Percentiles rank a stretch among this genome's conserved stretches.
Evolutionary conservation across 2,888 invertebrate species (phyloP).

Genomic region (Drosophila colorata): DNA sequence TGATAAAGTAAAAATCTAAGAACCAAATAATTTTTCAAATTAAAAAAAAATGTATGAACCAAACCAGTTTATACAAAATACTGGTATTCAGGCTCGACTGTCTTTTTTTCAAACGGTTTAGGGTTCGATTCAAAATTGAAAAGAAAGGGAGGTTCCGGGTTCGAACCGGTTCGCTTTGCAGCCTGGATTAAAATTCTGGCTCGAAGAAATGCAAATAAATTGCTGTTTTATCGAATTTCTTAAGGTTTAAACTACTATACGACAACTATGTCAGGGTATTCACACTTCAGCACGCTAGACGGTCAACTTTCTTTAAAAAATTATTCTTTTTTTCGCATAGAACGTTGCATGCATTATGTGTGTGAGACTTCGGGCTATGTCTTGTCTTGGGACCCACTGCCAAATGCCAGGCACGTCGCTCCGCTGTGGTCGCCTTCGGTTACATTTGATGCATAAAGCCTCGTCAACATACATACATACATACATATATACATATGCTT

Average conservation of each 20-base stretch:
- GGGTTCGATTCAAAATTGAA: too few relatives aligned
- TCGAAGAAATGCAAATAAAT: not conserved
- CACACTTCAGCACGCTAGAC: not conserved
- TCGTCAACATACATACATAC: slow-evolving; percentile 50
- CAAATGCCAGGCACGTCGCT: slow-evolving; percentile 73
- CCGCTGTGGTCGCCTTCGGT: slow-evolving; percentile 64
- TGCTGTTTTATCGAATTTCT: not conserved
- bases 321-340: slow-evolving; percentile 42
- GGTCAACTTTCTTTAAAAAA: slow-evolving; percentile 17
- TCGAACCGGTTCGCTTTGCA: too few relatives aligned
- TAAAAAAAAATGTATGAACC: too few relatives aligned
- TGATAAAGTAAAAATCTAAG: too few relatives aligned
- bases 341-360: slow-evolving; percentile 72
- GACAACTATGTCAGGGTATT: slow-evolving; percentile 26
- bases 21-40: too few relatives aligned
- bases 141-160: too few relatives aligned
- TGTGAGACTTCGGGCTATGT: slow-evolving; percentile 38
- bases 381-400: slow-evolving; percentile 55
- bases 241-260: not conserved
- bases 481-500: not conserved
- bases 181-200: not conserved
- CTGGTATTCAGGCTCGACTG: too few relatives aligned
- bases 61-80: too few relatives aligned
- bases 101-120: too few relatives aligned
- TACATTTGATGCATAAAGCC: slow-evolving; percentile 77